phyloP scores from a whole-genome alignment of 2,113 vertebrate genomes.

The Piaya cayana region DNA sequence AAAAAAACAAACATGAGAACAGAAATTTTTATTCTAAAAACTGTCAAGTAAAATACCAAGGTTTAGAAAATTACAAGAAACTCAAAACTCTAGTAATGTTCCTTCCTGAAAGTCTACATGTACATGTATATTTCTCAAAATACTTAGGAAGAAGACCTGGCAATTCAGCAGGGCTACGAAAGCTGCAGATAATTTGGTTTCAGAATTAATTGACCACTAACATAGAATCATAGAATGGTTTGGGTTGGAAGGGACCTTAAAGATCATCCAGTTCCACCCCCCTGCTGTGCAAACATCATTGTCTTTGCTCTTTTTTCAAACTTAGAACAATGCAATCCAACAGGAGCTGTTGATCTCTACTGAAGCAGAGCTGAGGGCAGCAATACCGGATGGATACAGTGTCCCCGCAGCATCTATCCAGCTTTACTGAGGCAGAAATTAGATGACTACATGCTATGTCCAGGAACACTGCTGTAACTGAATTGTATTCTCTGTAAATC shows the following conservation, averaged over 20 bases:
- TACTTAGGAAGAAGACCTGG: neutral
- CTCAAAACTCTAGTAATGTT: neutral
- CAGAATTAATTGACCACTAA: neutral
- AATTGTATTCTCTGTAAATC: neutral
- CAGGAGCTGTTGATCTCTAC: neutral
- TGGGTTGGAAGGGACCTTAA: too few species aligned
- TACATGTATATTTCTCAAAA: neutral
- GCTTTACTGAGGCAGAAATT: neutral
- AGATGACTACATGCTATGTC: rapidly evolving
- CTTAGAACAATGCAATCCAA: neutral
- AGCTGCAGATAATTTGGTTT: neutral
- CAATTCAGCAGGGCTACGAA: neutral
- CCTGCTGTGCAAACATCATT: too few species aligned
- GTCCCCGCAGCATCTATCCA: neutral
- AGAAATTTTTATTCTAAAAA: neutral
- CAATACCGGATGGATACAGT: neutral
- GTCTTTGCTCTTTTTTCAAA: neutral
- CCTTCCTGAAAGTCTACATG: neutral
- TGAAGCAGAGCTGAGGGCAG: neutral
- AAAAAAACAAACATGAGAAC: neutral
- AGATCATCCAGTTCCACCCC: too few species aligned
- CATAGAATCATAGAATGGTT: too few species aligned
- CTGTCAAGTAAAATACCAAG: neutral
- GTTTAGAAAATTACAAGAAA: neutral
- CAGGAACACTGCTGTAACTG: neutral